Conservation (phyloP, 2,113 vertebrate species). For the Ancistrus triradiatus region DNA sequence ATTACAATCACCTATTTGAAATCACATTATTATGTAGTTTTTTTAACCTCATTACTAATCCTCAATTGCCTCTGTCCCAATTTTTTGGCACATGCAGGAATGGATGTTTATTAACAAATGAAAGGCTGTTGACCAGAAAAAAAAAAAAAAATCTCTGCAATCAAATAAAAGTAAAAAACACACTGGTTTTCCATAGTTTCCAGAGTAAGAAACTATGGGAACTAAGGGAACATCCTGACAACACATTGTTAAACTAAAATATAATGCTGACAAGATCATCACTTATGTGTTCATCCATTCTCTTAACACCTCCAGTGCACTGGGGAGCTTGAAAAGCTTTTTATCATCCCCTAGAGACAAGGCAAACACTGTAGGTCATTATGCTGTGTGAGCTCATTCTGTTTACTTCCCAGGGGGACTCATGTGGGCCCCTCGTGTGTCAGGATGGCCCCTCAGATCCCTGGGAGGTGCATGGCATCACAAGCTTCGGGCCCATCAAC, state of each 20-base stretch:
- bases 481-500: conserved; percentile 71
- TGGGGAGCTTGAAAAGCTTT: neutral
- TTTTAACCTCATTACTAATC: too few relatives aligned
- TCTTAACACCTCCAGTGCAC: neutral
- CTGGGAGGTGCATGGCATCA: conserved; percentile 72
- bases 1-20: too few relatives aligned
- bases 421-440: conserved; percentile 72
- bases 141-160: too few relatives aligned
- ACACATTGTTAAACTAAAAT: neutral
- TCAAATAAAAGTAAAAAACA: too few relatives aligned
- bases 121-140: too few relatives aligned
- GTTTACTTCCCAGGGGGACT: conserved; percentile 62
- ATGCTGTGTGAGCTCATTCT: neutral
- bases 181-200: too few relatives aligned
- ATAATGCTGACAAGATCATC: neutral
- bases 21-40: too few relatives aligned
- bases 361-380: neutral
- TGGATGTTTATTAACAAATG: too few relatives aligned
- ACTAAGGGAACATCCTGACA: too few relatives aligned
- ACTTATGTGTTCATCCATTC: neutral
- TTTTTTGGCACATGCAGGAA: too few relatives aligned
- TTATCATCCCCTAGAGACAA: neutral
- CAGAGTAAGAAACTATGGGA: too few relatives aligned
- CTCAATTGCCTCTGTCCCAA: too few relatives aligned
- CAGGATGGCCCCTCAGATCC: conserved; percentile 47